A percentile compares a stretch with the other conserved stretches of the same genome.
Evolutionary conservation across 2,113 vertebrate genomes (phyloP).

Genomic region (Nycticebus coucang): DNA sequence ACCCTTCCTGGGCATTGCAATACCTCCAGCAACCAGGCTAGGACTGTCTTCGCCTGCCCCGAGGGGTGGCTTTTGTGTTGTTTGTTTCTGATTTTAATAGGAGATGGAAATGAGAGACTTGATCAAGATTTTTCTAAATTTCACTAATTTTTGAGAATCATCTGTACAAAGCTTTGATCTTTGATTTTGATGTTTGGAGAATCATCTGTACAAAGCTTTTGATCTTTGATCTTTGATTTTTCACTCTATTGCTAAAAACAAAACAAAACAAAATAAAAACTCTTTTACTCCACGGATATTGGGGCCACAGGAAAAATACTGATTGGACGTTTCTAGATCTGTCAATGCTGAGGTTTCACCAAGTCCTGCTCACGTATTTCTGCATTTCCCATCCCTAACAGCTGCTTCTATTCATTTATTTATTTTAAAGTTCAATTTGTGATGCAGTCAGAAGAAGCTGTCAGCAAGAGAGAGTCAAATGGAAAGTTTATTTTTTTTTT

Average conservation of each 20-base stretch:
- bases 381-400: conserved; percentile 51
- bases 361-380: not conserved
- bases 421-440: conserved; percentile 74
- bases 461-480: conserved; percentile 67
- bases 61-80: not conserved
- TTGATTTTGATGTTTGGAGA: not conserved
- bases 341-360: not conserved
- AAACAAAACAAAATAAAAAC: not conserved
- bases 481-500: conserved; percentile 71
- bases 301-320: not conserved
- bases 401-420: conserved; percentile 69
- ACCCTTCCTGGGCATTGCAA: not conserved
- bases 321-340: not conserved
- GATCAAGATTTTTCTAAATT: not conserved
- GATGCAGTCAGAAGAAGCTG: conserved; percentile 71
- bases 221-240: not conserved
- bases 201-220: not conserved
- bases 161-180: not conserved
- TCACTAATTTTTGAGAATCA: not conserved
- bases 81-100: not conserved
- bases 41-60: not conserved
- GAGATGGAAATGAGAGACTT: not conserved
- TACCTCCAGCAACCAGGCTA: not conserved
- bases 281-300: not conserved
- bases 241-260: not conserved